Evolutionary conservation across 1,140 invertebrate species (phyloP).

Genomic region (Aphidius gifuensis): DNA sequence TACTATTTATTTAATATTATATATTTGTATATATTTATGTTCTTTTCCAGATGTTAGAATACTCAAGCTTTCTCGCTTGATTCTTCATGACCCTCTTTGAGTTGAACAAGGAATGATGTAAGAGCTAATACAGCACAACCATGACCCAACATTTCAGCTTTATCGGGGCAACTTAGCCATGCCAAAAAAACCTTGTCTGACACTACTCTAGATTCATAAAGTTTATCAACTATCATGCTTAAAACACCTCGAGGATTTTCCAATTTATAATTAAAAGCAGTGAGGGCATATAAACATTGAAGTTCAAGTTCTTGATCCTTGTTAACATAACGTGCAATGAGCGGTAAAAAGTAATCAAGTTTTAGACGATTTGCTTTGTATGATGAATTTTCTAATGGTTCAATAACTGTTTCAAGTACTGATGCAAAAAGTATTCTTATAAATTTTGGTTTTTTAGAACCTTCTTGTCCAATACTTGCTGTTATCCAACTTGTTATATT

Average conservation of each 20-base stretch:
- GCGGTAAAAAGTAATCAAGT: slow-evolving; percentile 51
- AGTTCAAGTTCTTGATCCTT: slow-evolving; percentile 67
- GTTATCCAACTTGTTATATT: slow-evolving; percentile 66
- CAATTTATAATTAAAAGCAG: slow-evolving; percentile 68
- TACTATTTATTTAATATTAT: no score
- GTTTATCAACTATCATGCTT: slow-evolving; percentile 53
- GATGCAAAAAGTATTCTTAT: slow-evolving; percentile 73
- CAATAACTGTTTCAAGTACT: slow-evolving; percentile 65
- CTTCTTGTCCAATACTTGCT: slow-evolving; percentile 39
- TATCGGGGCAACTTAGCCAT: slow-evolving; percentile 58
- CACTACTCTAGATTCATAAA: slow-evolving; percentile 62
- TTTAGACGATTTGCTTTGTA: slow-evolving; percentile 44
- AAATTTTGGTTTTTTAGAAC: slow-evolving; percentile 62
- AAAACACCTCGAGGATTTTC: slow-evolving; percentile 61
- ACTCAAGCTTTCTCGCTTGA: slow-evolving; percentile 45
- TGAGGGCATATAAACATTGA: slow-evolving; percentile 79
- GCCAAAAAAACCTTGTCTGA: slow-evolving; percentile 62
- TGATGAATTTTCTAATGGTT: slow-evolving; percentile 27
- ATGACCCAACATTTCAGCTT: slow-evolving; percentile 59
- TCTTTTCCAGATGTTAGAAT: no score
- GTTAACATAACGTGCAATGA: slow-evolving; percentile 72
- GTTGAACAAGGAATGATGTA: slow-evolving; percentile 60
- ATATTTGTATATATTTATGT: no score
- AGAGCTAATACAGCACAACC: slow-evolving; percentile 58
- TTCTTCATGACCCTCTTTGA: slow-evolving; percentile 57